Evolutionary conservation across 2,113 vertebrate genomes (phyloP), one percentile per base, ranked within the genome.

Genomic region (Daubentonia madagascariensis): DNA sequence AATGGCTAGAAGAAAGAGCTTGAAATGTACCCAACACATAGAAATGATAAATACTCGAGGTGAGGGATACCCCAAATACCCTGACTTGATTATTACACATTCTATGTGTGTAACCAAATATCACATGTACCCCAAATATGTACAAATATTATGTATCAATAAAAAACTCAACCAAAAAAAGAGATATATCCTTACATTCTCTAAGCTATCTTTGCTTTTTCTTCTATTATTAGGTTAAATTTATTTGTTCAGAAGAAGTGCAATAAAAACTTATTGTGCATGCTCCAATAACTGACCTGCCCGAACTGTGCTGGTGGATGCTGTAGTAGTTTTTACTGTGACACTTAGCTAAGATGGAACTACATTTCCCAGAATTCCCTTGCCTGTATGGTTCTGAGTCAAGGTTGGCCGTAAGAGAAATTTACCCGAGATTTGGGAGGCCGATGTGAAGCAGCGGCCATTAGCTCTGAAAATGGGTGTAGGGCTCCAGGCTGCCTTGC

Each of bases 231-330:
- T 84, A 16, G 16, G 5, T 70, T 81, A 65, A 8, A 65, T 48
- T 89, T 94, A 67, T 63, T 91, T 91, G 43, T 88, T 93, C 50
- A 79, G 40, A 67, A 37, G 35, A 86, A 97, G 40, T 88, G 3
- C n/a, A 72, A n/a, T n/a, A 37, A 90, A 72, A 68, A 86, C 18
- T 28, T 85, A 61, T 45, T 63, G 68, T n/a, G 14, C 30, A 10
- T 25, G 8, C 59, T 61, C 23, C 2, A 1, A 11, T 93, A 72
- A 89, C 40, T 48, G 54, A 75, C 11, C 50, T 40, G 40, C 30
- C 68, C 20, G 8, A 70, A 80, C 5, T n/a, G 3, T 48, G 1
- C 54, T 35, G 32, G 9, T 89, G 48, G 32, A 40, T 73, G 3
- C 61, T 72, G 2, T 40, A 22, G 17, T 68, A 57, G 28, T 79